Evolutionary conservation across 2,113 vertebrate genomes (phyloP).

Genomic region (Callipepla squamata): DNA sequence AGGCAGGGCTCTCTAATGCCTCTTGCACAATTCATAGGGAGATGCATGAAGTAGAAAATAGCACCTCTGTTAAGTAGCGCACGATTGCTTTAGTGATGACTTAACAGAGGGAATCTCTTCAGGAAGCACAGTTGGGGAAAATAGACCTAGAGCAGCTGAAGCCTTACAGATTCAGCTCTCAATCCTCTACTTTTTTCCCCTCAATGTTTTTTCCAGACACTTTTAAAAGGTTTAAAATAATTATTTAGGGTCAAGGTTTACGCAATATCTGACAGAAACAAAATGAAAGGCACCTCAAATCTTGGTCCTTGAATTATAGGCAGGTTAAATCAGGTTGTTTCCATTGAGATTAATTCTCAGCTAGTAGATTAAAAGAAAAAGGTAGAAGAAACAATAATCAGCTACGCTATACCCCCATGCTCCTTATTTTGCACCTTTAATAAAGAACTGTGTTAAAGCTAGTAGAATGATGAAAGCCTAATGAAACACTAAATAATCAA

Average conservation of each 20-base stretch:
- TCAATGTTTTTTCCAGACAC: not conserved
- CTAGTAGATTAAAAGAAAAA: not conserved
- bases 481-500: slow-evolving; percentile 47
- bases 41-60: slow-evolving; percentile 53
- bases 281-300: not conserved
- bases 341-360: not conserved
- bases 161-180: not conserved
- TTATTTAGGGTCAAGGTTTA: not conserved
- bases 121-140: not conserved
- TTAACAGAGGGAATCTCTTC: slow-evolving; percentile 54
- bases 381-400: not conserved
- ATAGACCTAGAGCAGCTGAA: not conserved
- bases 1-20: slow-evolving; percentile 44
- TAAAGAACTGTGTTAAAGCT: not conserved
- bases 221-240: slow-evolving; percentile 10
- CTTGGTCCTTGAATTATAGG: not conserved
- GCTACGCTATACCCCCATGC: not conserved
- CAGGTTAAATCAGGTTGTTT: not conserved
- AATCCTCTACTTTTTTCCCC: not conserved
- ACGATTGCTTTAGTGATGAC: slow-evolving; percentile 37
- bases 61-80: slow-evolving; percentile 54
- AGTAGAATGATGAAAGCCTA: not conserved
- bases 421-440: not conserved
- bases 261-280: not conserved
- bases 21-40: slow-evolving; percentile 59